Base-by-base conservation (phyloP, 2,797 vertebrate species). In the Tauraco hartlaubi region DNA sequence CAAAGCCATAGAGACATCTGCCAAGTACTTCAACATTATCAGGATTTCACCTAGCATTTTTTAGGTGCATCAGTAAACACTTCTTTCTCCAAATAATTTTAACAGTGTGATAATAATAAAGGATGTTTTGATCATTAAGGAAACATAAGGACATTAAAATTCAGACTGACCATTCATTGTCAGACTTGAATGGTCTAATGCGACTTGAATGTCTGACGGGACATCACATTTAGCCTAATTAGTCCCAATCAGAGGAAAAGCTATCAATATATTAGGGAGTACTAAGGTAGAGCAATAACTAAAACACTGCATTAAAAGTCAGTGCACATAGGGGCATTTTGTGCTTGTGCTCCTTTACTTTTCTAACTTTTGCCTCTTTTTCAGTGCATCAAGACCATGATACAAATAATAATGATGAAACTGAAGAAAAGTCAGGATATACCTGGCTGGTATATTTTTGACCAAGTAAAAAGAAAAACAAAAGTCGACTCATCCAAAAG, bases 91-190 rank as follows among this genome's bases (percentile, higher is more conserved):
- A 12, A 20, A 37, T 22, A 66, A 82, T 77, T 77, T 92, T 46
- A 86, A 22, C 29, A 33, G 6, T 58, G 22, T 29, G 16, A 15
- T 39, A 59, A 55, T 35, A 82, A 51, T 52, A 81, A 63, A 54
- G n/a, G 11, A 28, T 66, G 4, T 43, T 81, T 79, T 56, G 21
- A 69, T 72, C n/a, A 62, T 64, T 90, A 73, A 76, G 37, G 71
- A 80, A 90, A 66, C 64, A 81, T 21, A 81, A 90, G 19, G 28
- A 59, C 41, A 95, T 74, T 90, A 83, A 94, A 88, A 97, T 81
- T 91, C 87, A 94, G 72, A 64, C 69, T 88, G 62, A 79, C 59
- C 33, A 37, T 83, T 92, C 81, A 41, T 73, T 83, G 46, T 96
- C 80, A 92, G 66, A 91, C 64, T 81, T 8, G 25, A 95, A 74